A percentile compares a stretch with the other conserved stretches of the same genome.
phyloP scores from a whole-genome alignment of 2,797 vertebrate genomes.

The Emys orbicularis region DNA sequence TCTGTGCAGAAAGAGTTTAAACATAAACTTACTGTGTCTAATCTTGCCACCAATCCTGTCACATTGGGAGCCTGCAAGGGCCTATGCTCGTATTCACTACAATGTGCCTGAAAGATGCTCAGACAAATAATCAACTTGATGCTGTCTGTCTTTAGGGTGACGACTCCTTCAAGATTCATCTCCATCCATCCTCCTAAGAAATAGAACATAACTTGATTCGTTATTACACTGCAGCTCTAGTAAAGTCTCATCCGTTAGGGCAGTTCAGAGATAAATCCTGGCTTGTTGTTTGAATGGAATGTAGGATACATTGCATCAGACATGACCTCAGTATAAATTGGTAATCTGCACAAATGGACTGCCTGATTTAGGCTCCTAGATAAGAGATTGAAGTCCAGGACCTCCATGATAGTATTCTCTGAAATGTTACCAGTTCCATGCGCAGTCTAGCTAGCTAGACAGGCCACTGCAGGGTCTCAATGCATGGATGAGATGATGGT shows the following conservation, averaged over 20 bases:
- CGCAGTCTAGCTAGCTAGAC: too few relatives aligned
- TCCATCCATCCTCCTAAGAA: background rate
- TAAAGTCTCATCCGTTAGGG: background rate
- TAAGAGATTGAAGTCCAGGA: too few relatives aligned
- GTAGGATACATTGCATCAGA: background rate
- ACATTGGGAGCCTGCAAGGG: accelerated
- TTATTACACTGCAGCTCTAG: background rate
- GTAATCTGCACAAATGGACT: background rate
- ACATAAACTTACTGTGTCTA: background rate
- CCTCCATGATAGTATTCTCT: too few relatives aligned
- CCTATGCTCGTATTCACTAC: background rate
- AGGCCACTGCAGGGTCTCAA: too few relatives aligned
- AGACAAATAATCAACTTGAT: background rate
- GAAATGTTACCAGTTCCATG: too few relatives aligned
- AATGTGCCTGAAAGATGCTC: background rate
- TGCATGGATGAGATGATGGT: too few relatives aligned
- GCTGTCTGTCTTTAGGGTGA: background rate
- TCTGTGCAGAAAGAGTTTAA: background rate
- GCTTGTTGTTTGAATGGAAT: background rate
- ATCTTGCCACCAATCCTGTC: background rate
- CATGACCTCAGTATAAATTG: background rate
- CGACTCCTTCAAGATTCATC: accelerated
- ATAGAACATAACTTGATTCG: background rate
- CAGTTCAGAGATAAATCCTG: background rate
- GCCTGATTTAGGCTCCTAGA: background rate